These are phyloP conservation scores for Scaeva pyrastri DNA, from an alignment of 2,888 invertebrate species.

Conservation along the genomic window DNA sequence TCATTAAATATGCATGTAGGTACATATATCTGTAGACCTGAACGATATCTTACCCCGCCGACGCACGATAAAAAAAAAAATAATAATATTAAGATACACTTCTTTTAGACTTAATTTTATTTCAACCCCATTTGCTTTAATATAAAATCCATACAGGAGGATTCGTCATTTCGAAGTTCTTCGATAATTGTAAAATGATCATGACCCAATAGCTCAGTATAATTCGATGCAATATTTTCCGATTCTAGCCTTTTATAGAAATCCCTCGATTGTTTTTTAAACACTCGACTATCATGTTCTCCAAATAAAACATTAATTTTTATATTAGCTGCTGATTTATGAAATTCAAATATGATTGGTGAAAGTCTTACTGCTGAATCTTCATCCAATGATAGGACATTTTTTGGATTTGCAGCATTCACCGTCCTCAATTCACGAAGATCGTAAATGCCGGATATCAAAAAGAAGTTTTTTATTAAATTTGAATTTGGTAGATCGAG, in stretches of 20 bases:
- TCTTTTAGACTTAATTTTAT: not conserved
- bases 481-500: slow-evolving; percentile 76
- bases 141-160: slow-evolving; percentile 42
- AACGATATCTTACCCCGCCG: too few relatives aligned
- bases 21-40: too few relatives aligned
- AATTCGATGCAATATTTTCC: slow-evolving; percentile 85
- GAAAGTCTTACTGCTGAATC: slow-evolving; percentile 85
- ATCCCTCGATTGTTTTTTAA: slow-evolving; percentile 87
- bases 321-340: slow-evolving; percentile 79
- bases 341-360: slow-evolving; percentile 85
- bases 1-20: too few relatives aligned
- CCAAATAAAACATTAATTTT: slow-evolving; percentile 79
- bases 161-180: slow-evolving; percentile 80
- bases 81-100: not conserved
- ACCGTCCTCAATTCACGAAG: slow-evolving; percentile 87
- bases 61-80: too few relatives aligned
- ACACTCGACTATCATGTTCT: slow-evolving; percentile 84
- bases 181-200: slow-evolving; percentile 93
- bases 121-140: slow-evolving; percentile 10
- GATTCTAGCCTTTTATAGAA: slow-evolving; percentile 85
- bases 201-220: slow-evolving; percentile 85
- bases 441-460: slow-evolving; percentile 92
- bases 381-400: slow-evolving; percentile 86
- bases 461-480: slow-evolving; percentile 87
- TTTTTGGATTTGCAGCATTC: slow-evolving; percentile 87